phyloP scores from a whole-genome alignment of 2,888 invertebrate genomes.

The Dione juno region DNA sequence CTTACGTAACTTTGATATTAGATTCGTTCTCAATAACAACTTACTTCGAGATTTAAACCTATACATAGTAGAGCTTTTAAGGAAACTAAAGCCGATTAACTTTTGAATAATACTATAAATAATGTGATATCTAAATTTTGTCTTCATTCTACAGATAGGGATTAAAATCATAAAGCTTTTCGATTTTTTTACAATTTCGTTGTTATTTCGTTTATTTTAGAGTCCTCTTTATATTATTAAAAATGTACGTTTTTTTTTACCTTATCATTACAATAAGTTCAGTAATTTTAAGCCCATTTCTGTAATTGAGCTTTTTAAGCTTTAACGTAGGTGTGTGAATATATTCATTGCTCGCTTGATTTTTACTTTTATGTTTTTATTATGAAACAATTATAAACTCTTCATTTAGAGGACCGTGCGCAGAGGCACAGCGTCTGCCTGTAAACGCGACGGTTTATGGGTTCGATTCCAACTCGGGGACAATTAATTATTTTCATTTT shows the following conservation, averaged over 20 bases:
- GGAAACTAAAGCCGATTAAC: constrained; percentile 6
- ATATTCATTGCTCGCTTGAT: too few species aligned
- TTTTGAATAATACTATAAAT: constrained; percentile 16
- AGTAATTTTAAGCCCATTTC: background rate
- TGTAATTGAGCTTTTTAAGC: background rate
- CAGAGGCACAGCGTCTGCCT: too few species aligned
- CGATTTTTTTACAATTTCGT: background rate
- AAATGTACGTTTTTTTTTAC: background rate
- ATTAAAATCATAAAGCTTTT: background rate
- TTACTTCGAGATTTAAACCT: background rate
- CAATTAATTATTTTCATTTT: too few species aligned
- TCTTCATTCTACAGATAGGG: background rate
- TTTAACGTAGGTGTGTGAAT: background rate
- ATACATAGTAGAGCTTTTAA: background rate
- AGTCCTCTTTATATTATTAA: background rate
- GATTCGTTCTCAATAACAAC: constrained; percentile 2
- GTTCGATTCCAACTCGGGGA: too few species aligned
- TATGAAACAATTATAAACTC: too few species aligned
- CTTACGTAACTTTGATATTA: background rate
- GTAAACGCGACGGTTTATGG: too few species aligned
- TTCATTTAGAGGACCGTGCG: too few species aligned
- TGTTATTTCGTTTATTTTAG: background rate
- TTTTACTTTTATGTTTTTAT: too few species aligned
- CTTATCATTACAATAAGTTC: background rate
- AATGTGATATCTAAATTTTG: background rate